A percentile compares a stretch with the other conserved stretches of the same genome.
These are phyloP conservation scores for Thymallus thymallus DNA, from an alignment of 2,113 vertebrate genomes.

Conservation along the genomic window DNA sequence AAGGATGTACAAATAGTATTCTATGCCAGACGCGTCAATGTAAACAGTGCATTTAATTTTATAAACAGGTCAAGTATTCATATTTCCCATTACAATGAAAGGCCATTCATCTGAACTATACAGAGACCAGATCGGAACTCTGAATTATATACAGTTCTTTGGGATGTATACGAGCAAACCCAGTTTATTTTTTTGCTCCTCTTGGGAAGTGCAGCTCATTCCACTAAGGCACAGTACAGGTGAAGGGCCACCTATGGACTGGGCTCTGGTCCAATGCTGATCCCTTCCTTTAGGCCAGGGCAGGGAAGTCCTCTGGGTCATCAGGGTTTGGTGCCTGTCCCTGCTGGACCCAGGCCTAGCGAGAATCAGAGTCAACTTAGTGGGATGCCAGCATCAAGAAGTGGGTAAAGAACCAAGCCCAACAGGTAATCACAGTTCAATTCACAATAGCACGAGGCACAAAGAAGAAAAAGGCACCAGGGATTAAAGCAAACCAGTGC, in stretches of 20 bases:
- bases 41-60: slow-evolving; percentile 20
- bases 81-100: slow-evolving; percentile 8
- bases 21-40: neutral
- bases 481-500: too few species aligned
- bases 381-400: too few species aligned
- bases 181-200: neutral
- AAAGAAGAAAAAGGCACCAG: too few species aligned
- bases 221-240: slow-evolving; percentile 2
- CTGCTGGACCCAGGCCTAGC: slow-evolving; percentile 59
- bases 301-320: slow-evolving; percentile 85
- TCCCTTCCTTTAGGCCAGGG: slow-evolving; percentile 70
- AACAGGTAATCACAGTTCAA: too few species aligned
- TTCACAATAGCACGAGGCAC: too few species aligned
- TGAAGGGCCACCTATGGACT: neutral
- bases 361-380: neutral
- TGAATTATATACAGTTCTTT: slow-evolving; percentile 23
- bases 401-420: too few species aligned
- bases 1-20: neutral
- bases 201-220: neutral
- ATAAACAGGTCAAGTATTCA: slow-evolving; percentile 19
- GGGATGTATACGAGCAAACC: slow-evolving; percentile 5
- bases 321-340: slow-evolving; percentile 79
- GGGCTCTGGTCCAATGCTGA: neutral
- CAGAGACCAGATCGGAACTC: slow-evolving; percentile 4
- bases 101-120: neutral